Conservation (phyloP, 53 echinoderm and acorn worm genomes). For the Henricia sp. region DNA sequence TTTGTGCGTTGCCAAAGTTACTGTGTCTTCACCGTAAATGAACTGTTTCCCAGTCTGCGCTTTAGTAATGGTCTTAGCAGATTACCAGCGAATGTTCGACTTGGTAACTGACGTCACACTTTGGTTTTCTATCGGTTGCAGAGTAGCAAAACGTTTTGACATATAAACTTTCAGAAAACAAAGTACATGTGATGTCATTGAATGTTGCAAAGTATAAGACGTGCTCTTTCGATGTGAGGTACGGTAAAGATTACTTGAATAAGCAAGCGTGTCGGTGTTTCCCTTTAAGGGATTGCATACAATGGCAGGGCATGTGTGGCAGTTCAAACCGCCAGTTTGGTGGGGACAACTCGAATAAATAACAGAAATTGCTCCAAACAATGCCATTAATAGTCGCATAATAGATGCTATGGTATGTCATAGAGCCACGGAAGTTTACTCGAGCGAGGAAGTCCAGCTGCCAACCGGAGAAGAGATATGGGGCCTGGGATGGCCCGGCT, state of each 20-base stretch:
- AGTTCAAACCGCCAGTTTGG: neutral
- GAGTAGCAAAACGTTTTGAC: too few relatives aligned
- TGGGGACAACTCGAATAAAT: constrained; percentile 43
- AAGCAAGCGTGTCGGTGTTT: neutral
- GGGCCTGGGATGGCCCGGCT: constrained; percentile 30
- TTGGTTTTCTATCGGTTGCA: neutral
- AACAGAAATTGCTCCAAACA: constrained; percentile 33
- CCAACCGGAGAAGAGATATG: constrained; percentile 36
- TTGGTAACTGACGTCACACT: neutral
- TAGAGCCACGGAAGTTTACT: constrained; percentile 53
- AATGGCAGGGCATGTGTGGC: neutral
- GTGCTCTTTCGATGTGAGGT: neutral
- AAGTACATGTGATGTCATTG: neutral
- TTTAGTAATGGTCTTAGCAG: too few relatives aligned
- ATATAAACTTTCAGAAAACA: too few relatives aligned
- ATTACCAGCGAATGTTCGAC: too few relatives aligned
- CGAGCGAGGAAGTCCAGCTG: constrained; percentile 54
- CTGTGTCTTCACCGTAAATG: too few relatives aligned
- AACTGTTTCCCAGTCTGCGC: too few relatives aligned
- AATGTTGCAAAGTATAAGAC: too few relatives aligned
- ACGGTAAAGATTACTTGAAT: neutral
- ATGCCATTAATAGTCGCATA: constrained; percentile 51
- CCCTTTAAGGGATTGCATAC: constrained; percentile 7
- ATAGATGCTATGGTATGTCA: constrained; percentile 47
- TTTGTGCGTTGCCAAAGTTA: too few relatives aligned